Percentiles rank a stretch among this genome's conserved stretches.
Conservation (phyloP, 2,113 vertebrate genomes). For the Rhodinocichla rosea region DNA sequence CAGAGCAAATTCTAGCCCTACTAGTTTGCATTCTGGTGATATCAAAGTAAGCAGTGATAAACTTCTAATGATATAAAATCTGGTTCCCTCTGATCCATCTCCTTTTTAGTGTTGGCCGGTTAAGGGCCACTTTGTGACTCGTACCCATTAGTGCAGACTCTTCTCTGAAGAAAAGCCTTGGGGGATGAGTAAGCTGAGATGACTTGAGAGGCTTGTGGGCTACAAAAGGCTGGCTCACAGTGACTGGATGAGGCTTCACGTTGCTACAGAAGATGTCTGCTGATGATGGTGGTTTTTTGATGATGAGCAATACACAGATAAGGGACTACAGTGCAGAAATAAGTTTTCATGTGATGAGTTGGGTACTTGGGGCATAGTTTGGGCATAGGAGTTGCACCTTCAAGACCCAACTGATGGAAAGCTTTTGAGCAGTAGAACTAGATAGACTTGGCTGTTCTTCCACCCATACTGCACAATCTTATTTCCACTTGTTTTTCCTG, state of each 20-base stretch:
- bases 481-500: not conserved
- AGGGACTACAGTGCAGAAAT: not conserved
- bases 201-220: not conserved
- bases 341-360: not conserved
- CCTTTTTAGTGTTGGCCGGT: not conserved
- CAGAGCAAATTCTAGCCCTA: not conserved
- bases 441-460: not conserved
- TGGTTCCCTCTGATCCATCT: not conserved
- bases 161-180: not conserved
- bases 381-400: not conserved
- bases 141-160: not conserved
- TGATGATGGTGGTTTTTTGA: not conserved
- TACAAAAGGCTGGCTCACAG: not conserved
- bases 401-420: not conserved
- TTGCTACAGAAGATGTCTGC: not conserved
- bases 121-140: conserved; percentile 2
- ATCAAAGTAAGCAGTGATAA: not conserved
- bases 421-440: not conserved
- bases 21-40: not conserved
- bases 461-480: not conserved
- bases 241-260: not conserved
- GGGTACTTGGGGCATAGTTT: not conserved
- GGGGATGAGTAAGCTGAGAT: conserved; percentile 8
- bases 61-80: not conserved
- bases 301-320: not conserved